Evolutionary conservation across 92 coral and sea anemone genomes (phyloP).

Genomic region (Epizoanthus rinbou): DNA sequence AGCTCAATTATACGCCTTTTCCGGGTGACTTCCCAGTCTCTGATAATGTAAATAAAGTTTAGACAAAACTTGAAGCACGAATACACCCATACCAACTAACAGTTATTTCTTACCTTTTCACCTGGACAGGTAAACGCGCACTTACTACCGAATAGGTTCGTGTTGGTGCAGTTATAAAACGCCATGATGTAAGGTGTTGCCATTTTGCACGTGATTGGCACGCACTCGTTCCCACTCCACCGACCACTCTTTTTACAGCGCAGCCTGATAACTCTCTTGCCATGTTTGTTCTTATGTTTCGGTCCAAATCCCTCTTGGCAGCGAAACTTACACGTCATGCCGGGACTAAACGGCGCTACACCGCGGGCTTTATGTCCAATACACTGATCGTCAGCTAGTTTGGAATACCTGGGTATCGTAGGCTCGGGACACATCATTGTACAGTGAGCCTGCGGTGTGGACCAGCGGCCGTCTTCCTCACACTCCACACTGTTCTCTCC

Average conservation of each 20-base stretch:
- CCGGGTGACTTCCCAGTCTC: too few relatives aligned
- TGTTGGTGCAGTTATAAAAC: constrained; percentile 89
- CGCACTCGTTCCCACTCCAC: constrained; percentile 74
- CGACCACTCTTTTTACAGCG: constrained; percentile 86
- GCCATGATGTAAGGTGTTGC: constrained; percentile 53
- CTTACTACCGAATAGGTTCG: constrained; percentile 67
- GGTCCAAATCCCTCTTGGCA: constrained; percentile 74
- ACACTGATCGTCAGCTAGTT: constrained; percentile 1
- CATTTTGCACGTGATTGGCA: constrained; percentile 64
- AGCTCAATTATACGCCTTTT: too few relatives aligned
- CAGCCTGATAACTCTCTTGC: constrained; percentile 48
- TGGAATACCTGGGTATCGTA: constrained; percentile 61
- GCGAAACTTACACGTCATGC: constrained; percentile 78
- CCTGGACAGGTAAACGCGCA: constrained; percentile 76
- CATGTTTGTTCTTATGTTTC: constrained; percentile 45
- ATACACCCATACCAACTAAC: background rate
- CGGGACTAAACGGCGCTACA: constrained; percentile 56
- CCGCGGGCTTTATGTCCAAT: constrained; percentile 16
- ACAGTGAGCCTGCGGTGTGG: constrained; percentile 80
- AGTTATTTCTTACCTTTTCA: constrained; percentile 58
- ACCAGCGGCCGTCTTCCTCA: constrained; percentile 95
- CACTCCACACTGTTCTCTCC: constrained; percentile 75
- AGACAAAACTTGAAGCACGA: background rate
- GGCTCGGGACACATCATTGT: constrained; percentile 80
- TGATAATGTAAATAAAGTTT: background rate